These are phyloP conservation scores for Pinctada fucata DNA, from an alignment of 2,888 invertebrate species.

Conservation along the genomic window DNA sequence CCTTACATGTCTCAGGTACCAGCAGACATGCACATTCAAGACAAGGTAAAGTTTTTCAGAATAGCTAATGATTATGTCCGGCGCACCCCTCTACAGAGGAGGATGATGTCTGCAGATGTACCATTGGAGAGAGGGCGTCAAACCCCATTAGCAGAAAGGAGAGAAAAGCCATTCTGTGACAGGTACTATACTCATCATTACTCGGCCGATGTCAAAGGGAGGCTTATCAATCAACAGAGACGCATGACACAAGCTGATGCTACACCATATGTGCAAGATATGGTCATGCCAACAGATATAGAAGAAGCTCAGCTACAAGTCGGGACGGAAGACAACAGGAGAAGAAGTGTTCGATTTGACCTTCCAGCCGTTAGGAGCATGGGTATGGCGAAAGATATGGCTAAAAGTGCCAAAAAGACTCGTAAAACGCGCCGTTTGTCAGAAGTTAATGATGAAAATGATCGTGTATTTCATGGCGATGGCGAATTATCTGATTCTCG, in stretches of 20 bases:
- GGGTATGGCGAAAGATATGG: too few relatives aligned
- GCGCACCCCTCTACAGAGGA: background rate
- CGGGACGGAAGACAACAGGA: background rate
- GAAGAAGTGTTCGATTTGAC: background rate
- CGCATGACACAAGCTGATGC: background rate
- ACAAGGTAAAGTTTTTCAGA: background rate
- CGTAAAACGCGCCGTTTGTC: too few relatives aligned
- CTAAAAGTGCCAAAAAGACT: too few relatives aligned
- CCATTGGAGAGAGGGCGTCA: background rate
- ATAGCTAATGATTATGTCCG: background rate
- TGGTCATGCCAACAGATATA: background rate
- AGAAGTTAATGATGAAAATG: too few relatives aligned
- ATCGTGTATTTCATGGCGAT: too few relatives aligned
- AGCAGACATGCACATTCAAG: background rate
- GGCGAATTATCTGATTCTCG: too few relatives aligned
- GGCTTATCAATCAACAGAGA: background rate
- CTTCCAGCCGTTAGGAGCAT: background rate
- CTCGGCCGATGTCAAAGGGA: background rate
- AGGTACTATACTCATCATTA: background rate
- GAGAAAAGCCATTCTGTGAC: background rate
- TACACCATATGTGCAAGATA: background rate
- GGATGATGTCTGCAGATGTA: background rate
- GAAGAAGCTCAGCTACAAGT: background rate
- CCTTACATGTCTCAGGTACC: slow-evolving; percentile 1
- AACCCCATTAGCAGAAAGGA: background rate